Evolutionary conservation across 2,888 invertebrate genomes (phyloP).

Genomic region (Dasysyrphus albostriatus): DNA sequence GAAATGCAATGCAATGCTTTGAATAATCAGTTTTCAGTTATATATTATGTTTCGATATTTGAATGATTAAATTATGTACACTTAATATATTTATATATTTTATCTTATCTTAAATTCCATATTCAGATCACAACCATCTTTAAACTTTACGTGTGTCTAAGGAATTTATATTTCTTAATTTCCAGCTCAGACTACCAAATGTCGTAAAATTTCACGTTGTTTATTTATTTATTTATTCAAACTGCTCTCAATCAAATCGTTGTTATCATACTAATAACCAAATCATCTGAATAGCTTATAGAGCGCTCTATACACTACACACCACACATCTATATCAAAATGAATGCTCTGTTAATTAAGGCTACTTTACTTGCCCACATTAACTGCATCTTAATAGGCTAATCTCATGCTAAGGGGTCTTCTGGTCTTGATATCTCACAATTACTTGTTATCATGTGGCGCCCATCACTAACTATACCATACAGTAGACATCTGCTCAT

Average conservation of each 20-base stretch:
- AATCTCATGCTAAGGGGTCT: constrained; percentile 43
- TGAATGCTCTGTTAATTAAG: constrained; percentile 31
- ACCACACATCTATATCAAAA: background rate
- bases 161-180: constrained; percentile 38
- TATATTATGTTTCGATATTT: no score
- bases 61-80: no score
- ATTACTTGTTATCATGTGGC: constrained; percentile 68
- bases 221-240: constrained; percentile 24
- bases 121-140: background rate
- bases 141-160: background rate
- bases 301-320: background rate
- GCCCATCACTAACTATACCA: constrained; percentile 69
- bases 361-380: constrained; percentile 27
- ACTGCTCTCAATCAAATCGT: constrained; percentile 17
- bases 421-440: constrained; percentile 48
- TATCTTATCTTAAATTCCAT: constrained; percentile 6
- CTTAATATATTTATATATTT: background rate
- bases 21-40: no score
- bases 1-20: no score
- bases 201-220: background rate
- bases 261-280: constrained; percentile 23
- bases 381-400: constrained; percentile 53
- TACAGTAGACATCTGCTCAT: constrained; percentile 47
- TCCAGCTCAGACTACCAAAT: background rate
- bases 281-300: background rate